Base-by-base conservation (phyloP, 2,888 invertebrate genomes). In the Acanthococcus lagerstroemiae region DNA sequence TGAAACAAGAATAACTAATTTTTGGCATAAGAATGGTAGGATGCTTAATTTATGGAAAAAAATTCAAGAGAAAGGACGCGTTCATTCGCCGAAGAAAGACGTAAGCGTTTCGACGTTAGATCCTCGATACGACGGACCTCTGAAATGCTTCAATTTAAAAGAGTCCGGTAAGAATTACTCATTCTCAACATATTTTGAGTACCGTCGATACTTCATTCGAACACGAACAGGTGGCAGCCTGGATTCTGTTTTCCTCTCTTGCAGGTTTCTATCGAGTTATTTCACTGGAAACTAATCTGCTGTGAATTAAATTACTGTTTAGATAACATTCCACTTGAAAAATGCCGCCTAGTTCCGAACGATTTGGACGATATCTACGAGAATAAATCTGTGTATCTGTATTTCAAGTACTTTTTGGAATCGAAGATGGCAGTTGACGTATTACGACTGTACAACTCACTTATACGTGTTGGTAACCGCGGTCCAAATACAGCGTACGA, bases 1-100 rank as follows among this genome's bases (percentile, higher is more conserved):
- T n/a, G n/a, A n/a, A n/a, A n/a, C n/a, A n/a, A n/a, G n/a, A n/a
- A n/a, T n/a, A n/a, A n/a, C n/a, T 45, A 15, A 7, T 15, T 45
- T 19, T 19, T 45, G 46, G 17, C 17, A 46, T 19, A 52, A 65
- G 27, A 44, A 69, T 68, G 69, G 61, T 78, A 80, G 79, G 77
- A 86, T 86, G 86, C 82, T 87, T 76, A 84, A 86, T 77, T 87
- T 87, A 79, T 86, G 86, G 85, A 86, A 84, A 78, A 86, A 84
- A 78, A 79, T 67, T 58, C 68, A 67, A 55, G 63, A 67, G 45
- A 66, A 68, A 63, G 65, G 67, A 57, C 58, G 19, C 30, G 0
- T 58, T 56, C 17, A 54, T 0, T 69, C 61, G 9, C 21, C 55
- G 5, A 66, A 66, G 19, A 56, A 22, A 19, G 60, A 68, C n/a